phyloP scores from a whole-genome alignment of 2,797 vertebrate species.

The Masticophis lateralis region DNA sequence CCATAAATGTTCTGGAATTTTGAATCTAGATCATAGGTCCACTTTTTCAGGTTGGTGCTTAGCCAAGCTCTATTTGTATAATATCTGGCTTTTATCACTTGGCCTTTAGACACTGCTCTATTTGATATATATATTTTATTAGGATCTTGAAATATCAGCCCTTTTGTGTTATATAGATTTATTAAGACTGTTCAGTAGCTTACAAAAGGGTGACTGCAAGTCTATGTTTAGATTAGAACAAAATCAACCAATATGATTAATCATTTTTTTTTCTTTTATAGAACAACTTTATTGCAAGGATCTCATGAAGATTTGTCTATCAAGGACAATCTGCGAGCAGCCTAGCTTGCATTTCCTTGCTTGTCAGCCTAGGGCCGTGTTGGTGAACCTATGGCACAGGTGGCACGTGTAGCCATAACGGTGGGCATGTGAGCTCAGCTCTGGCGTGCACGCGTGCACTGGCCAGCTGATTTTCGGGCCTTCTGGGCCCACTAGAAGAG shows the following conservation, averaged over 20 bases:
- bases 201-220: background rate
- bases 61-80: background rate
- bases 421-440: too few relatives aligned
- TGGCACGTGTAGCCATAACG: too few relatives aligned
- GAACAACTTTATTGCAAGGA: background rate
- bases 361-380: background rate
- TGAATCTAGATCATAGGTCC: too few relatives aligned
- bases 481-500: too few relatives aligned
- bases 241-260: background rate
- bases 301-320: background rate
- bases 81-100: background rate
- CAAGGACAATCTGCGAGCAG: background rate
- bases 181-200: background rate
- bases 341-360: background rate
- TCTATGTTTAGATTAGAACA: background rate
- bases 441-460: accelerated
- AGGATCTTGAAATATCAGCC: background rate
- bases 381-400: too few relatives aligned
- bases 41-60: background rate
- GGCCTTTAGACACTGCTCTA: background rate
- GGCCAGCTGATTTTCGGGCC: too few relatives aligned
- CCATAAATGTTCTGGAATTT: too few relatives aligned
- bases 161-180: background rate
- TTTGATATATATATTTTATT: background rate
- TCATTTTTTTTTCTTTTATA: background rate